A percentile compares a stretch with the other conserved stretches of the same genome.
Conservation (phyloP, 2,797 vertebrate species). For the Sebastes baramenuke region DNA sequence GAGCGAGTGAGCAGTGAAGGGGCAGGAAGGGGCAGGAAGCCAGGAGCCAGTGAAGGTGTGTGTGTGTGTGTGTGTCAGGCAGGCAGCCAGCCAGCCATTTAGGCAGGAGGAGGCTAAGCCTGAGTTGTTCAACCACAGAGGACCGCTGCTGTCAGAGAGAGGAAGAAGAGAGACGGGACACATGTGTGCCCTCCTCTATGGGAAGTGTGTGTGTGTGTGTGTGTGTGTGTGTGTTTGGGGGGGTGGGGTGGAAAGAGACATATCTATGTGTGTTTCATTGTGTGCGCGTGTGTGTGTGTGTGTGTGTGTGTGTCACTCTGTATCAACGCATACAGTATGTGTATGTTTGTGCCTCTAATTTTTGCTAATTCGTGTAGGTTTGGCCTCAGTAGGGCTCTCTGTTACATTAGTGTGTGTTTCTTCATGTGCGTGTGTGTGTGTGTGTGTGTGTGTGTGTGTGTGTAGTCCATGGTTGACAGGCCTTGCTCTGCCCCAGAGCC, state of each 20-base stretch:
- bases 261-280: neutral
- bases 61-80: slow-evolving; percentile 32
- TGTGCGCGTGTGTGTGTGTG: too few species aligned
- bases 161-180: slow-evolving; percentile 25
- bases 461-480: slow-evolving; percentile 27
- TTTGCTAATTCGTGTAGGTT: neutral
- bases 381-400: neutral
- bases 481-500: slow-evolving; percentile 57
- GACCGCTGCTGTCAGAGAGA: slow-evolving; percentile 55
- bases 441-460: slow-evolving; percentile 7
- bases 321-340: neutral
- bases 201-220: neutral
- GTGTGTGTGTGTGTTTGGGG: too few species aligned
- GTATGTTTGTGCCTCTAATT: neutral
- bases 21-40: neutral
- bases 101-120: slow-evolving; percentile 54
- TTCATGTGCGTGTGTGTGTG: slow-evolving; percentile 1
- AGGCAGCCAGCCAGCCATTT: slow-evolving; percentile 63
- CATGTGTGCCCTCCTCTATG: neutral
- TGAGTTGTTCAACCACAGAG: slow-evolving; percentile 52
- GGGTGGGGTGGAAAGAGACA: neutral
- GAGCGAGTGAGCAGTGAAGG: slow-evolving; percentile 34
- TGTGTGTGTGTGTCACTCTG: neutral
- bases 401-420: neutral
- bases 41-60: neutral